Conservation (phyloP, 2,888 invertebrate genomes). For the Lapara coniferarum region DNA sequence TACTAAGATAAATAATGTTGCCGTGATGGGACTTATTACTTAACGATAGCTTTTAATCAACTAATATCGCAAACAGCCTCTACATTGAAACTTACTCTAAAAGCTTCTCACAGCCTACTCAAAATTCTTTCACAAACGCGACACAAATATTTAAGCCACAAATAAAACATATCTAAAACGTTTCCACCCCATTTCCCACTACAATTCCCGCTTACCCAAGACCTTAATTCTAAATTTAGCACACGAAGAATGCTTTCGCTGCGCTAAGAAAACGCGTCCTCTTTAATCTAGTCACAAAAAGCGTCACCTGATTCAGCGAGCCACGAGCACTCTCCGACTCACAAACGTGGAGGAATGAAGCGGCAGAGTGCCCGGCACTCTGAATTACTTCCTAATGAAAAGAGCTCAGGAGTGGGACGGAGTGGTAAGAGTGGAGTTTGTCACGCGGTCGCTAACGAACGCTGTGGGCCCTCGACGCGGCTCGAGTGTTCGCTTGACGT, state of each 20-base stretch:
- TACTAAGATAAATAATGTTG: background rate
- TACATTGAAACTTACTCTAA: background rate
- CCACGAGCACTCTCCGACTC: slow-evolving; percentile 72
- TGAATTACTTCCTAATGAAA: slow-evolving; percentile 84
- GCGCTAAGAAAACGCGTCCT: slow-evolving; percentile 75
- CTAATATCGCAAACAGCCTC: background rate
- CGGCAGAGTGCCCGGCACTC: slow-evolving; percentile 79
- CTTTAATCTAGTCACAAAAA: slow-evolving; percentile 83
- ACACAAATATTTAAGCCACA: background rate
- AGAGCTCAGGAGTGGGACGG: slow-evolving; percentile 76
- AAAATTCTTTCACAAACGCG: background rate
- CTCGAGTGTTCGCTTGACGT: slow-evolving; percentile 63
- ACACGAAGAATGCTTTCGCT: slow-evolving; percentile 56
- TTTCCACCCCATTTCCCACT: slow-evolving; percentile 36
- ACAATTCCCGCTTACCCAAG: slow-evolving; percentile 51
- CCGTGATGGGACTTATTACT: background rate
- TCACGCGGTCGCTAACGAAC: slow-evolving; percentile 81
- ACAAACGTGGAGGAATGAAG: slow-evolving; percentile 80
- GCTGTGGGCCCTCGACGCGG: slow-evolving; percentile 66
- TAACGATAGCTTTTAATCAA: background rate
- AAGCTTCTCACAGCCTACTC: background rate
- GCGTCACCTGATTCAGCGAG: slow-evolving; percentile 79
- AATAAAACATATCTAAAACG: slow-evolving; percentile 35
- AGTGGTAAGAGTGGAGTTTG: slow-evolving; percentile 63
- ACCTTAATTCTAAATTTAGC: slow-evolving; percentile 75